Percentiles rank a stretch among this genome's conserved stretches.
These are phyloP conservation scores for Geotria australis DNA, from an alignment of 2,797 vertebrate species.

Conservation along the genomic window DNA sequence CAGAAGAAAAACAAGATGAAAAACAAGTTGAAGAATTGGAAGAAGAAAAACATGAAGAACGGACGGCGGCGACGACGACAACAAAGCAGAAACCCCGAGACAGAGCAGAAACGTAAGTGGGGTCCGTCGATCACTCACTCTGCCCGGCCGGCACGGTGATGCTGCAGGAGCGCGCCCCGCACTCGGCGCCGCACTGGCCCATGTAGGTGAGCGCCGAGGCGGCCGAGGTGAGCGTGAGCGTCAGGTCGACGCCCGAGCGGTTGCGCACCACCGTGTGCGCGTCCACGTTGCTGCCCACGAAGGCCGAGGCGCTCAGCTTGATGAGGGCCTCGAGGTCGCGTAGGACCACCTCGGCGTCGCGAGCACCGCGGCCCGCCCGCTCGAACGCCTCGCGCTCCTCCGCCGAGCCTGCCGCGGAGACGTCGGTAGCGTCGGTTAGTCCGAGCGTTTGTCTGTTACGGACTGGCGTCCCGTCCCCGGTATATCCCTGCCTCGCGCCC, in stretches of 20 bases:
- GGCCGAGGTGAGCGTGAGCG: background rate
- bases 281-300: background rate
- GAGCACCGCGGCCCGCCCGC: background rate
- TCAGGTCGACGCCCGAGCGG: background rate
- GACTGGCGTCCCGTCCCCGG: too few species aligned
- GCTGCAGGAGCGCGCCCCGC: background rate
- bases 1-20: too few species aligned
- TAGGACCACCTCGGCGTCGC: background rate
- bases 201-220: background rate
- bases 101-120: background rate
- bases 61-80: too few species aligned
- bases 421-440: too few species aligned
- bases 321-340: background rate
- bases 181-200: background rate
- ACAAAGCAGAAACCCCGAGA: background rate
- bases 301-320: background rate
- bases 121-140: background rate
- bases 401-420: too few species aligned
- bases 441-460: too few species aligned
- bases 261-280: background rate
- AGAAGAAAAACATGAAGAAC: too few species aligned
- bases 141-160: background rate
- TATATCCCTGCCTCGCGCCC: too few species aligned
- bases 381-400: background rate
- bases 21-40: too few species aligned